phyloP scores from a whole-genome alignment of 92 coral and sea anemone species.

The Palythoa heliodiscus region DNA sequence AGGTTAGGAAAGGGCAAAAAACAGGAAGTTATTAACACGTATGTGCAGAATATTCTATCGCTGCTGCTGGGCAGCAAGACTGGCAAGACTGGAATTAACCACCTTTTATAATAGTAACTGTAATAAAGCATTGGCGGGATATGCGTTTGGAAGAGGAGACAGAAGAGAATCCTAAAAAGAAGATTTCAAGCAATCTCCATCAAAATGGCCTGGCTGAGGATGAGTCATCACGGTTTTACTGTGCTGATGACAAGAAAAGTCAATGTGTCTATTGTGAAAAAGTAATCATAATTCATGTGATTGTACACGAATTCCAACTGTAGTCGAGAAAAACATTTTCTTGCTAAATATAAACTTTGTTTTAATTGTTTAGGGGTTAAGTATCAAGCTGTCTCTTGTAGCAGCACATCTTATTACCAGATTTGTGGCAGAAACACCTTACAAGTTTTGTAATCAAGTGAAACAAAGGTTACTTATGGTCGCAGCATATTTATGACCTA shows the following conservation, averaged over 20 bases:
- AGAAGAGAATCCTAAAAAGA: too few species aligned
- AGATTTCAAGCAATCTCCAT: background rate
- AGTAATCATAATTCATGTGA: conserved; percentile 7
- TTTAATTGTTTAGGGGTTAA: conserved; percentile 24
- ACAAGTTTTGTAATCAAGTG: background rate
- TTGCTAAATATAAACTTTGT: background rate
- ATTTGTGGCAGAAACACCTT: background rate
- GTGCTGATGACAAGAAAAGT: conserved; percentile 19
- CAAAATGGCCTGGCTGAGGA: conserved; percentile 13
- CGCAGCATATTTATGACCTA: background rate
- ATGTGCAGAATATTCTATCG: conserved; percentile 9
- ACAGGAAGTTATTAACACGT: conserved; percentile 29
- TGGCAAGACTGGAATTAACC: conserved; percentile 43
- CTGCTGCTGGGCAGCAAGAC: conserved; percentile 25
- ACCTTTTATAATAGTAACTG: conserved; percentile 1
- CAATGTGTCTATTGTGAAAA: conserved; percentile 45
- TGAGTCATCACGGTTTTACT: conserved; percentile 10
- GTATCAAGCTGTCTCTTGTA: conserved; percentile 11
- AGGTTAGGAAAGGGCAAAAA: conserved; percentile 31
- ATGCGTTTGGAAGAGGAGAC: background rate
- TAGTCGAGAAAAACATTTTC: background rate
- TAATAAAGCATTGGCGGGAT: conserved; percentile 33
- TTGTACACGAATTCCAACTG: background rate
- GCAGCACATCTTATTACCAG: conserved; percentile 1
- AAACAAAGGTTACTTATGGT: background rate